Conservation (phyloP, 2,797 vertebrate species). For the Macroramphosus scolopax region DNA sequence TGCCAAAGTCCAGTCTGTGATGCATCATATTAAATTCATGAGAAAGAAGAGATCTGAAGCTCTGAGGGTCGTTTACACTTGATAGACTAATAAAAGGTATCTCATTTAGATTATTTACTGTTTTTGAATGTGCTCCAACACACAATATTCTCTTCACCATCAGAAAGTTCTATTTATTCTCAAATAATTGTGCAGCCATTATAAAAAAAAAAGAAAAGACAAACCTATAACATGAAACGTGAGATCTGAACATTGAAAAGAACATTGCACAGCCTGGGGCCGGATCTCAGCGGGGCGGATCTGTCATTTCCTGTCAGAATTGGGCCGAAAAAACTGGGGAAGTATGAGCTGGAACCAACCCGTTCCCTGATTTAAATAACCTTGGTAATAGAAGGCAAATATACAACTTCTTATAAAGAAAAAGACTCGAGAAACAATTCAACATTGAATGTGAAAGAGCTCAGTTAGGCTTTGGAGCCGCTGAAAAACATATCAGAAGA, state of each 20-base stretch:
- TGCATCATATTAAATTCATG: neutral
- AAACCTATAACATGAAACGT: constrained; percentile 6
- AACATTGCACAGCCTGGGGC: constrained; percentile 45
- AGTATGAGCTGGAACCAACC: constrained; percentile 72
- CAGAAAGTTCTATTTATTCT: too few relatives aligned
- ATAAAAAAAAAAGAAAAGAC: too few relatives aligned
- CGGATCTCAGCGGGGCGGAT: constrained; percentile 46
- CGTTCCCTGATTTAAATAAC: constrained; percentile 75
- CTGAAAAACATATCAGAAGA: constrained; percentile 9
- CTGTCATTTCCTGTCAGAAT: constrained; percentile 51
- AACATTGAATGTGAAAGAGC: constrained; percentile 51
- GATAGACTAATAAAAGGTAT: too few relatives aligned
- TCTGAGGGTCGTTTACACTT: too few relatives aligned
- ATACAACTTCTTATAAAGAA: constrained; percentile 79
- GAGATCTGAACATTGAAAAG: constrained; percentile 53
- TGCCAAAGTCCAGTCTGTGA: neutral
- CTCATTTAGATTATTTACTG: neutral
- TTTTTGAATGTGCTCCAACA: neutral
- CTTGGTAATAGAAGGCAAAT: constrained; percentile 77
- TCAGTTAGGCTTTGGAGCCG: constrained; percentile 13
- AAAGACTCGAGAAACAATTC: constrained; percentile 62
- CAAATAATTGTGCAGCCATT: constrained; percentile 28
- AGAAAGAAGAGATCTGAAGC: neutral
- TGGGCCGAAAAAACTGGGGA: constrained; percentile 51
- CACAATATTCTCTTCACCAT: constrained; percentile 2